These are phyloP conservation scores for Pseudochromis fuscus DNA, from an alignment of 2,797 vertebrate genomes.

Conservation along the genomic window DNA sequence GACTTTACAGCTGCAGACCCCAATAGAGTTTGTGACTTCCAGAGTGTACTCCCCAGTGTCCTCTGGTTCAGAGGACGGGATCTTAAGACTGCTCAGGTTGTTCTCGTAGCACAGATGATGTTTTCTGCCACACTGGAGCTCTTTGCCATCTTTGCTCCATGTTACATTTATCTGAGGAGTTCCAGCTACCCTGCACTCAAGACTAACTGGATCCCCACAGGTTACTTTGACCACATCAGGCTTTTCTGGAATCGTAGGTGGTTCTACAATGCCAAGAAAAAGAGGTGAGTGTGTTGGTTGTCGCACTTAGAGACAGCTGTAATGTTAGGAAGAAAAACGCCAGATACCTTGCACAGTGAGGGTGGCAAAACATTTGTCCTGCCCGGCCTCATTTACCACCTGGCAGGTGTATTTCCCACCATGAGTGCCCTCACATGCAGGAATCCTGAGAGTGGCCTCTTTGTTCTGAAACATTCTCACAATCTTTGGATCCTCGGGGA, in stretches of 20 bases:
- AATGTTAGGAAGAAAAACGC: background rate
- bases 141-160: slow-evolving; percentile 91
- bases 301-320: background rate
- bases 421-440: slow-evolving; percentile 84
- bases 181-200: slow-evolving; percentile 91
- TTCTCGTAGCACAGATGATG: slow-evolving; percentile 88
- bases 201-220: slow-evolving; percentile 90
- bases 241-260: slow-evolving; percentile 89
- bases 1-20: slow-evolving; percentile 89
- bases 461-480: slow-evolving; percentile 85
- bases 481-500: slow-evolving; percentile 87
- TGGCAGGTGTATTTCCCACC: slow-evolving; percentile 91
- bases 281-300: slow-evolving; percentile 23
- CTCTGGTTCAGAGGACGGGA: slow-evolving; percentile 87
- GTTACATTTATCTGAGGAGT: slow-evolving; percentile 90
- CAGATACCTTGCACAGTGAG: slow-evolving; percentile 88
- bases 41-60: slow-evolving; percentile 90
- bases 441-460: slow-evolving; percentile 86
- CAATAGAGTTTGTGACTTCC: slow-evolving; percentile 92
- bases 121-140: slow-evolving; percentile 88
- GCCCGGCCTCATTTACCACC: slow-evolving; percentile 90
- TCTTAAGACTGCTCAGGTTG: slow-evolving; percentile 89
- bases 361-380: slow-evolving; percentile 89
- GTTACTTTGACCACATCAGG: slow-evolving; percentile 89
- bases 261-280: slow-evolving; percentile 82